These are phyloP conservation scores for Agonum fuliginosum DNA, from an alignment of 2,888 invertebrate genomes.

Conservation along the genomic window DNA sequence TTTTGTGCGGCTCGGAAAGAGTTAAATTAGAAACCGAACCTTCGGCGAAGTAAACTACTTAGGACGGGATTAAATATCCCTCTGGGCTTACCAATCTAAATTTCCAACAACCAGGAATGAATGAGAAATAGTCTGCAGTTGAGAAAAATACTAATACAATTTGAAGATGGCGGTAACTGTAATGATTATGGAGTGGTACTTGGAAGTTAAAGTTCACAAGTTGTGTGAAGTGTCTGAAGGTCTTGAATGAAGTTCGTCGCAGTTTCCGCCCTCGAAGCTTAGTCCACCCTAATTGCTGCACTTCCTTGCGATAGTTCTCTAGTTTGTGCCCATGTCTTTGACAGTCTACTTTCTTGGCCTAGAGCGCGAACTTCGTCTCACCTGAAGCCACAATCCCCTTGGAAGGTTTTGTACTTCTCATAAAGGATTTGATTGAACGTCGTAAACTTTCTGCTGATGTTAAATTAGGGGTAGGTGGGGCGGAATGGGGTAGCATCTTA, in stretches of 20 bases:
- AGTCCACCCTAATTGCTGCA: constrained; percentile 48
- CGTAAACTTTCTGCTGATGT: too few relatives aligned
- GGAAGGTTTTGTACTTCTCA: background rate
- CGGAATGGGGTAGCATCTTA: too few relatives aligned
- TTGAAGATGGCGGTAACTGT: constrained; percentile 20
- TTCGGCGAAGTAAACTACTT: constrained; percentile 43
- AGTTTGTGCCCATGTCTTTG: constrained; percentile 2
- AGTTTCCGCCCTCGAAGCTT: constrained; percentile 18
- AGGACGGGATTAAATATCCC: constrained; percentile 52
- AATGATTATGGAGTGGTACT: constrained; percentile 38
- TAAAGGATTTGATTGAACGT: background rate
- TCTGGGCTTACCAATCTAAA: constrained; percentile 21
- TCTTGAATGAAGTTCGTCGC: constrained; percentile 22
- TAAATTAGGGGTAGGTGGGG: too few relatives aligned
- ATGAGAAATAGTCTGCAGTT: constrained; percentile 8
- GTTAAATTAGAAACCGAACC: constrained; percentile 57
- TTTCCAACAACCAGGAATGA: constrained; percentile 11
- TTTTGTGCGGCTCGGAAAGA: constrained; percentile 51
- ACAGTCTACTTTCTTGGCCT: background rate
- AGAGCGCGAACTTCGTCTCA: background rate
- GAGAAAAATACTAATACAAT: constrained; percentile 14
- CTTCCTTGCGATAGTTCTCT: constrained; percentile 41
- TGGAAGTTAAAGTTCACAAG: constrained; percentile 7
- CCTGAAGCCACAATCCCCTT: background rate
- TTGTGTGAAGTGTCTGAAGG: constrained; percentile 1